Conservation (phyloP, 2,888 invertebrate species). For the Apodemia hepburni region DNA sequence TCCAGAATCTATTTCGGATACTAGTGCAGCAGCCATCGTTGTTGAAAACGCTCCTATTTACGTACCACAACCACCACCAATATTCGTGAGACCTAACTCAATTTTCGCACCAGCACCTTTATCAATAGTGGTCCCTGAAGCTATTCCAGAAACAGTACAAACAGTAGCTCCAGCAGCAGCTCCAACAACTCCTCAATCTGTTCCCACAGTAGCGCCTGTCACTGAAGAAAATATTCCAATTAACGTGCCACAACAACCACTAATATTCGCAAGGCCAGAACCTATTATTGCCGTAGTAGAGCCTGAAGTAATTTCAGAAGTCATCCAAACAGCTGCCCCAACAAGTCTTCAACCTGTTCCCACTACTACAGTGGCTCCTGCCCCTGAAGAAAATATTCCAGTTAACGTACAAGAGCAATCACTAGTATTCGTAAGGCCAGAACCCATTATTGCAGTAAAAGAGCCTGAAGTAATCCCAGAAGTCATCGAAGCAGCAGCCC, state of each 20-base stretch:
- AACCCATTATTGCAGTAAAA: too few species aligned
- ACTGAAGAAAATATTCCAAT: too few species aligned
- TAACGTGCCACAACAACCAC: neutral
- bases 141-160: neutral
- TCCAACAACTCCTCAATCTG: neutral
- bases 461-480: too few species aligned
- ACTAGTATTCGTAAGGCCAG: too few species aligned
- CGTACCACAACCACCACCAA: constrained; percentile 1
- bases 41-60: neutral
- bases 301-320: neutral
- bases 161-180: neutral
- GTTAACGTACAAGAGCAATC: too few species aligned
- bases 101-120: neutral
- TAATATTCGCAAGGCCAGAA: neutral
- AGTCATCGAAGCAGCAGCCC: too few species aligned
- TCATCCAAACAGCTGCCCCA: too few species aligned
- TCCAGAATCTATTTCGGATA: neutral
- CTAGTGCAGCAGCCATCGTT: neutral
- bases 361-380: neutral
- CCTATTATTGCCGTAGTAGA: neutral
- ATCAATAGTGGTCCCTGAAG: neutral
- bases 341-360: neutral
- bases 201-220: too few species aligned
- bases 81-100: neutral
- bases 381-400: too few species aligned